Conservation (phyloP, 2,797 vertebrate genomes). For the Salmo trutta region DNA sequence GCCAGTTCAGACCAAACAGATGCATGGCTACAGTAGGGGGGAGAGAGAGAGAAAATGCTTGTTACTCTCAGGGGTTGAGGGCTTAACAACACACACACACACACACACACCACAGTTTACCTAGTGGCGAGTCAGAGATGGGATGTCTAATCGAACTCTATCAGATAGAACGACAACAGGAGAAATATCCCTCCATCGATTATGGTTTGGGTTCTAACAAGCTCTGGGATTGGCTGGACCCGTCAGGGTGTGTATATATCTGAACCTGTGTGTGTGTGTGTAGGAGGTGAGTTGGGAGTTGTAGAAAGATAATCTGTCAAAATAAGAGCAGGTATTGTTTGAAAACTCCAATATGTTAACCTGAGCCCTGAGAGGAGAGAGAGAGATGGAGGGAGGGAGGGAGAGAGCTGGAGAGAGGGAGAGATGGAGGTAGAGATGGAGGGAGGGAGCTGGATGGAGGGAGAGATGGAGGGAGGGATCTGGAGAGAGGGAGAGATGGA, state of each 20-base stretch:
- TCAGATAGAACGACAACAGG: neutral
- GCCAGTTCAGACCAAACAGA: constrained; percentile 98
- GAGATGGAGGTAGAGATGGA: no score
- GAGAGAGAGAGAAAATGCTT: neutral
- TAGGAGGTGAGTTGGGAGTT: neutral
- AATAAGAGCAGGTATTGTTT: constrained; percentile 6
- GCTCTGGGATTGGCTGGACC: neutral
- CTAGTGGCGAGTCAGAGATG: neutral
- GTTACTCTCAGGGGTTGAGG: no score
- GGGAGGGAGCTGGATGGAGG: no score
- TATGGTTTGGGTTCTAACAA: neutral
- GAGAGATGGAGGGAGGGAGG: no score
- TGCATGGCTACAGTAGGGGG: constrained; percentile 85
- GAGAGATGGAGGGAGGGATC: no score
- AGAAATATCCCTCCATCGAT: neutral
- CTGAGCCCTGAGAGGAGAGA: neutral
- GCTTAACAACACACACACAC: neutral
- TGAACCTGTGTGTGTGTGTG: neutral
- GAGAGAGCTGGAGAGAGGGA: no score
- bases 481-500: no score
- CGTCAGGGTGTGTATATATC: neutral
- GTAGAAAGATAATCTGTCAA: neutral
- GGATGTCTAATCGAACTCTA: neutral
- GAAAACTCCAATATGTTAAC: neutral
- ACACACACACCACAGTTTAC: neutral